Evolutionary conservation across 2,113 vertebrate species (phyloP).

Genomic region (Petrocephalus microphthalmus): DNA sequence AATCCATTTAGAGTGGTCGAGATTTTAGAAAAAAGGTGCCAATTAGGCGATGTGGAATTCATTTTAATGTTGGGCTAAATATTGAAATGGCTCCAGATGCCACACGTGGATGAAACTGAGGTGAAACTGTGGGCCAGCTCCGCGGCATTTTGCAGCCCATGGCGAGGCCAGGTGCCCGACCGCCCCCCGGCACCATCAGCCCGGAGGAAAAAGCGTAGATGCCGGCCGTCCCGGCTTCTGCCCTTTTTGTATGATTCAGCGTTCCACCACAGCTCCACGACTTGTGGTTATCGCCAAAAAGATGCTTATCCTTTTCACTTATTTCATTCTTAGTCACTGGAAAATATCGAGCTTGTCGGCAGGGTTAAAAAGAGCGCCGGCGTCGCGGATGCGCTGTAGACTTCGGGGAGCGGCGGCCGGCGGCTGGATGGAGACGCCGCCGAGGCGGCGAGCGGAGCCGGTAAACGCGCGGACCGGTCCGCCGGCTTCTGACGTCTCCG

Average conservation of each 20-base stretch:
- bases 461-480: neutral
- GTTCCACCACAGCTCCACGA: conserved; percentile 29
- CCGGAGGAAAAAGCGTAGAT: neutral
- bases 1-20: neutral
- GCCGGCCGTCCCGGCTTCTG: conserved; percentile 7
- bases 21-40: neutral
- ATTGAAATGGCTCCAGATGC: neutral
- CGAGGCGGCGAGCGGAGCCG: too few relatives aligned
- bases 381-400: neutral
- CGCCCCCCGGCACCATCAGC: neutral
- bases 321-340: conserved; percentile 60
- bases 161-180: neutral
- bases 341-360: conserved; percentile 27
- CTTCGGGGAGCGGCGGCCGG: neutral
- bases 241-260: conserved; percentile 27
- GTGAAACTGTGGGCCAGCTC: neutral
- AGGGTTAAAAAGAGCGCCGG: conserved; percentile 9
- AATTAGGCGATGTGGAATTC: neutral
- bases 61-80: neutral
- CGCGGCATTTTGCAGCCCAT: neutral
- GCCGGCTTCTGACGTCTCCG: neutral
- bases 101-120: neutral
- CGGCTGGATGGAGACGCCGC: neutral
- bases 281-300: conserved; percentile 32
- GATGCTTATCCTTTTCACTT: conserved; percentile 44